Evolutionary conservation across 2,113 vertebrate species (phyloP).

Genomic region (Percopsis transmontana): DNA sequence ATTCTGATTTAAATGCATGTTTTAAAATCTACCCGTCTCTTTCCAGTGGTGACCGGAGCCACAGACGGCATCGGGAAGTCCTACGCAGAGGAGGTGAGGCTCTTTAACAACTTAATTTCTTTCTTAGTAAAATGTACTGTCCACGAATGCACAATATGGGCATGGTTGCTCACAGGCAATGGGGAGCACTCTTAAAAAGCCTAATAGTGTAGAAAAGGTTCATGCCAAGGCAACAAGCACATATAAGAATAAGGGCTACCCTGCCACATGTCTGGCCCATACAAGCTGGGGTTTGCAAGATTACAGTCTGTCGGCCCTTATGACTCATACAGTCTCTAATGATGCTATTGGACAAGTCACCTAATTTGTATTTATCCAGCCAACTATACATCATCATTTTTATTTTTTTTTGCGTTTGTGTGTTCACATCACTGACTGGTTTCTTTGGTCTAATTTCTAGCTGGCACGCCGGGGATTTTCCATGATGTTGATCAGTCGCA

Average conservation of each 20-base stretch:
- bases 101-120: constrained; percentile 52
- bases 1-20: not conserved
- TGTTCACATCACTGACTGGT: not conserved
- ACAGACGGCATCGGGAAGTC: constrained; percentile 97
- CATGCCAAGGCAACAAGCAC: constrained; percentile 17
- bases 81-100: constrained; percentile 91
- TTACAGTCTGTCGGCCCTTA: constrained; percentile 27
- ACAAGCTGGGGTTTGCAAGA: not conserved
- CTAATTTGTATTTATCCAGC: not conserved
- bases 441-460: constrained; percentile 63
- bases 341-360: constrained; percentile 9
- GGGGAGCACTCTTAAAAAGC: constrained; percentile 48
- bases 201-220: constrained; percentile 39
- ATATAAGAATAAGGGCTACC: constrained; percentile 26
- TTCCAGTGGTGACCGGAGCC: constrained; percentile 90
- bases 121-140: constrained; percentile 55
- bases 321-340: constrained; percentile 23
- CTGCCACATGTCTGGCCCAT: constrained; percentile 23
- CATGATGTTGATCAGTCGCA: constrained; percentile 91
- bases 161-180: constrained; percentile 55
- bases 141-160: constrained; percentile 5
- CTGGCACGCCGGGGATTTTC: constrained; percentile 88
- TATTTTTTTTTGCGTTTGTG: too few species aligned
- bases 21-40: constrained; percentile 30
- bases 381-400: not conserved